Percentiles rank a stretch among this genome's conserved stretches.
phyloP scores from a whole-genome alignment of 2,113 vertebrate genomes.

The Notothenia rossii region DNA sequence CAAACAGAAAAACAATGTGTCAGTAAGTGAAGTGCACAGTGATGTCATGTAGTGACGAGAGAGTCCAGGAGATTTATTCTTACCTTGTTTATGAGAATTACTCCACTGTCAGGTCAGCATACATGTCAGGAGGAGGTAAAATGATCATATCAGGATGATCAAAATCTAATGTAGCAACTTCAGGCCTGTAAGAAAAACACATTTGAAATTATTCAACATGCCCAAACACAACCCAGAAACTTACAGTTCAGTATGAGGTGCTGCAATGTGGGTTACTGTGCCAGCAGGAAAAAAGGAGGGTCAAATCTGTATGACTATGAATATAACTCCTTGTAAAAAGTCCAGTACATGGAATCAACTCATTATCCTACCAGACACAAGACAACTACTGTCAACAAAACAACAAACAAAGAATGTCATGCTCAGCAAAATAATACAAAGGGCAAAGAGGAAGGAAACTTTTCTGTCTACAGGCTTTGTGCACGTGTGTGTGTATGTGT shows the following conservation, averaged over 20 bases:
- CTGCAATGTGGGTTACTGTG: background rate
- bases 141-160: constrained; percentile 48
- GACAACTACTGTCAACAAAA: background rate
- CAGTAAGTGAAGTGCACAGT: background rate
- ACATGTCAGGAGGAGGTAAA: constrained; percentile 84
- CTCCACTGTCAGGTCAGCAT: constrained; percentile 64
- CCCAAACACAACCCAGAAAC: background rate
- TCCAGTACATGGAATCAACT: background rate
- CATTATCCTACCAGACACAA: background rate
- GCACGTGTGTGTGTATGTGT: background rate
- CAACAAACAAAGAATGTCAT: constrained; percentile 3
- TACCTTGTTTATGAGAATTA: constrained; percentile 8
- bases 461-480: constrained; percentile 40
- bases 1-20: constrained; percentile 14
- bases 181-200: constrained; percentile 50
- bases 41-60: background rate
- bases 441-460: background rate
- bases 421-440: constrained; percentile 1
- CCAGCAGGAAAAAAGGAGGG: background rate
- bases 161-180: background rate
- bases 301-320: background rate
- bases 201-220: background rate
- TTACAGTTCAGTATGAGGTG: background rate
- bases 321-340: background rate
- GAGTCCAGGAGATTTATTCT: background rate